Evolutionary conservation across 2,113 vertebrate genomes (phyloP), one percentile per base, ranked within the genome.

Genomic region (Accipiter cooperii): DNA sequence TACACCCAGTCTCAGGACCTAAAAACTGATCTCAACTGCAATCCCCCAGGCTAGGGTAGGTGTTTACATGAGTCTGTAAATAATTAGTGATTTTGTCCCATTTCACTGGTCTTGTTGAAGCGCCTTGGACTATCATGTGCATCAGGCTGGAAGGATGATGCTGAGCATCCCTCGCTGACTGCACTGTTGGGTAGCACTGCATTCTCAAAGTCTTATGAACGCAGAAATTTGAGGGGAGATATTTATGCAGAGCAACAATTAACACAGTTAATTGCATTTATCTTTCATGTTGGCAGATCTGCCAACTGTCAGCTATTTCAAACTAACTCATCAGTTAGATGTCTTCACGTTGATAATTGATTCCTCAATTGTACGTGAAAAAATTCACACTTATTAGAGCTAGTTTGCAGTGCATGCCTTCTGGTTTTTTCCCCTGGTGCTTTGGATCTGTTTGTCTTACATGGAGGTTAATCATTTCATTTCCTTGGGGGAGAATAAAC

Each of bases 231-330:
- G 66, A 49, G 46, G 63, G 75, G 71, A 85, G 58, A 74, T 77
- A 46, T 55, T 87, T 89, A 74, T 24, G 51, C 66, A 83, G 64
- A 90, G 46, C 75, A 70, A 83, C 77, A 89, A 80, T 96, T 94
- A 95, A 95, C 78, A 40, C 70, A 64, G 91, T 96, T 96, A 95
- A 95, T 96, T 95, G 87, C 89, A 34, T 86, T 93, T 93, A 93
- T 96, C 93, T 96, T 96, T 96, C 84, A 93, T 93, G 91, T 80
- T 83, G 92, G 66, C 92, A 90, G 58, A 88, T 91, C 87, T 94
- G 80, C 89, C 90, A 78, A 38, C 89, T 94, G 85, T 89, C 94
- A 96, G 87, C 74, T 95, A 54, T 84, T 97, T 96, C 89, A 96
- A 3, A 93, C 80, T 94, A 93, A 74, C 78, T 93, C 58, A 80